phyloP scores from a whole-genome alignment of 2,797 vertebrate species.

The Ispidina picta region DNA sequence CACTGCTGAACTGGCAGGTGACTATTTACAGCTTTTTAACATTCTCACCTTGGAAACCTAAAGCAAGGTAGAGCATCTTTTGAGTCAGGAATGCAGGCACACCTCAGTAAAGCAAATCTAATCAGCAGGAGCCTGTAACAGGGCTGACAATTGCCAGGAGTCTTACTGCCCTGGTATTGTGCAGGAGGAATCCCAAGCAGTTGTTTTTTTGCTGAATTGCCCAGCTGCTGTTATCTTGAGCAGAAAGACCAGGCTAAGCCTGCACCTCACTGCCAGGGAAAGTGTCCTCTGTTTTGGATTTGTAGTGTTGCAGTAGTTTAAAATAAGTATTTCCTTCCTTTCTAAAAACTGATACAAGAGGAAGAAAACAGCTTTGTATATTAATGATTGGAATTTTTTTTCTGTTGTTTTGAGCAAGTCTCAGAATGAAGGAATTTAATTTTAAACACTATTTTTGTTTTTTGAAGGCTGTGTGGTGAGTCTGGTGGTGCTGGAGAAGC shows the following conservation, averaged over 20 bases:
- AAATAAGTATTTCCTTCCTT: neutral
- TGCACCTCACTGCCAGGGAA: neutral
- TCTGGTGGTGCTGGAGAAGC: neutral
- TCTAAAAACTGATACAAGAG: neutral
- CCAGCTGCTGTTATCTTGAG: neutral
- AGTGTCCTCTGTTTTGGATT: neutral
- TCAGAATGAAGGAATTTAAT: neutral
- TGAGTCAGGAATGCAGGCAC: neutral
- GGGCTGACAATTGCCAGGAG: neutral
- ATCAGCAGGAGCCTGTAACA: neutral
- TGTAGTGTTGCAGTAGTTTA: neutral
- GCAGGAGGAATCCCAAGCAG: neutral
- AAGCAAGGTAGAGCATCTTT: neutral
- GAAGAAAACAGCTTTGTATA: neutral
- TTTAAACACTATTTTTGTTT: rapidly evolving
- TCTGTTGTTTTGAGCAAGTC: neutral
- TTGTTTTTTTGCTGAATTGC: neutral
- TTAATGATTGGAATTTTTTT: neutral
- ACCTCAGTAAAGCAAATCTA: neutral
- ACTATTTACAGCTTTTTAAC: neutral
- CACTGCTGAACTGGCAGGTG: neutral
- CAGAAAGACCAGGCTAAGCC: neutral
- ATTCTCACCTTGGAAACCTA: neutral
- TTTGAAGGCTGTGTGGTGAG: neutral
- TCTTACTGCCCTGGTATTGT: neutral